These are phyloP conservation scores for Copidosoma floridanum DNA, from an alignment of 1,140 invertebrate species.

Conservation along the genomic window DNA sequence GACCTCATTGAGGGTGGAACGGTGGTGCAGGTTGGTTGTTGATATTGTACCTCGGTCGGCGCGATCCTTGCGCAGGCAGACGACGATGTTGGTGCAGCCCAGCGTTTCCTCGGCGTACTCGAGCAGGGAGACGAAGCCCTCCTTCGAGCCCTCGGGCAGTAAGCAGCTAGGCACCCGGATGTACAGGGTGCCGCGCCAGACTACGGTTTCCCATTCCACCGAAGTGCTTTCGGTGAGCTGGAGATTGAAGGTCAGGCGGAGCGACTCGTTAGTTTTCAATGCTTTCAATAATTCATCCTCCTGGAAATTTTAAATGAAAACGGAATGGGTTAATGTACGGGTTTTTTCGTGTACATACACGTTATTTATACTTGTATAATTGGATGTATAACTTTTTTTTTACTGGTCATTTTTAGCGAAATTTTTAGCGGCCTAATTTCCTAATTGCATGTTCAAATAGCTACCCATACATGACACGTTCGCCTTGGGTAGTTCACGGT, in stretches of 20 bases:
- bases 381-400: too few species aligned
- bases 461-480: too few species aligned
- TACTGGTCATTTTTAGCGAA: too few species aligned
- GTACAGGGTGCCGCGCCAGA: slow-evolving; percentile 77
- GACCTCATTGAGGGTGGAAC: too few species aligned
- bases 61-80: slow-evolving; percentile 82
- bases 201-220: slow-evolving; percentile 79
- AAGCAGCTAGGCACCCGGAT: slow-evolving; percentile 82
- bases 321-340: too few species aligned
- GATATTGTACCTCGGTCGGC: slow-evolving; percentile 74
- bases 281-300: slow-evolving; percentile 63
- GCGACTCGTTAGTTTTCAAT: slow-evolving; percentile 61
- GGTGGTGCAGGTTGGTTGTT: too few species aligned
- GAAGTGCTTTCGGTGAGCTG: slow-evolving; percentile 73
- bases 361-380: too few species aligned
- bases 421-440: too few species aligned
- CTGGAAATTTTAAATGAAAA: slow-evolving; percentile 44
- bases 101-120: slow-evolving; percentile 95
- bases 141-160: slow-evolving; percentile 85
- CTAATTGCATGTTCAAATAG: too few species aligned
- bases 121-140: slow-evolving; percentile 87
- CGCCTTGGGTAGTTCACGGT: too few species aligned
- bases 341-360: too few species aligned
- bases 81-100: slow-evolving; percentile 75
- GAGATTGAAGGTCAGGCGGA: slow-evolving; percentile 75